Percentiles rank a stretch among this genome's conserved stretches.
Conservation (phyloP, 2,797 vertebrate genomes). For the Poecile montanus region DNA sequence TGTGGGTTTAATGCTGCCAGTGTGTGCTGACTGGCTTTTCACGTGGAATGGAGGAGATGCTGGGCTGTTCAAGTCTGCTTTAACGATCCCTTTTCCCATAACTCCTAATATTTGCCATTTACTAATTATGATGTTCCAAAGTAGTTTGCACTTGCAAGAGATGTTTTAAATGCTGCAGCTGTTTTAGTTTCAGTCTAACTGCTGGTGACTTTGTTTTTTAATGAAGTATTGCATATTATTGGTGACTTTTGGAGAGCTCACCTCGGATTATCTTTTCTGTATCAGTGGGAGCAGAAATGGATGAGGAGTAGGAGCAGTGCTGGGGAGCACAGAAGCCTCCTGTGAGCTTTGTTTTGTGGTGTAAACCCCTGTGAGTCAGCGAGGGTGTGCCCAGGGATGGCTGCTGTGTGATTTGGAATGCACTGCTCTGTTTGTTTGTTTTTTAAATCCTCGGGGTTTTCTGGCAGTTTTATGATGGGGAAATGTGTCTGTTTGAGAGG, state of each 20-base stretch:
- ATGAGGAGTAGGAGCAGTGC: not conserved
- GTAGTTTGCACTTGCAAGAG: constrained; percentile 21
- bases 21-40: constrained; percentile 10
- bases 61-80: constrained; percentile 35
- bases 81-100: constrained; percentile 41
- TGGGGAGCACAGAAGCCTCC: not conserved
- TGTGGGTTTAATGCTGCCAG: constrained; percentile 17
- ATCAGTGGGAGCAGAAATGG: not conserved
- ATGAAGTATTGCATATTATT: not conserved
- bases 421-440: not conserved
- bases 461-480: fast-evolving
- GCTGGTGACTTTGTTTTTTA: not conserved
- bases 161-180: constrained; percentile 48
- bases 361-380: not conserved
- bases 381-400: not conserved
- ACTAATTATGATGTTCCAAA: constrained; percentile 51
- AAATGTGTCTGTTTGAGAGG: not conserved
- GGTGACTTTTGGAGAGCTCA: not conserved
- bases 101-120: constrained; percentile 66
- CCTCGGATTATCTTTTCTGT: not conserved
- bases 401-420: not conserved
- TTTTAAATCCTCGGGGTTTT: not conserved
- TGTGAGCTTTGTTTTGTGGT: not conserved
- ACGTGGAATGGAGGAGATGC: not conserved
- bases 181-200: constrained; percentile 13